Evolutionary conservation across 2,888 invertebrate genomes (phyloP), one percentile per base, ranked within the genome.

Genomic region (Limnephilus rhombicus): DNA sequence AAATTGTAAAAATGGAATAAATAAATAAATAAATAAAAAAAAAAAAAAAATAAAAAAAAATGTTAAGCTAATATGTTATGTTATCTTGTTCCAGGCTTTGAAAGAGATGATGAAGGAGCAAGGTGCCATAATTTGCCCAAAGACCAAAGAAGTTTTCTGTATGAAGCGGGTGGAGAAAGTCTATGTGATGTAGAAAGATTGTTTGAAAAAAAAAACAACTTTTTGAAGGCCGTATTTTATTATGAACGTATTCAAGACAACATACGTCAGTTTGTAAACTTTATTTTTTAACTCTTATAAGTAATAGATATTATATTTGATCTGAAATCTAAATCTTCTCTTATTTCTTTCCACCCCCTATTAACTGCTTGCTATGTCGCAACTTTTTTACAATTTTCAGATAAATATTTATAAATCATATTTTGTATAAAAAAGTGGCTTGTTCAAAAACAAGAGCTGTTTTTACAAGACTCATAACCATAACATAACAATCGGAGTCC

Each of bases 111-210:
- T 99, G 94, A 98, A 98, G 95, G 99, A 99, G 94, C 98, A 98
- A 94, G 99, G 99, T 85, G 98, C 98, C 94, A 97, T 99, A 93
- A 97, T 98, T 93, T 99, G 99, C 95, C 99, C 99, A 53, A 97
- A 99, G 95, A 99, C 99, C 92, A 99, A 98, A 95, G 98, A 99
- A 95, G 97, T 98, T 94, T 99, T 98, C 96, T 97, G 98, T 93
- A 97, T 98, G 95, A 98, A 98, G 94, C 99, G 99, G 95, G 98
- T 98, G 87, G 99, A 99, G 95, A 99, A 99, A 96, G 99, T 99
- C 88, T 99, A 98, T 95, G 99, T 99, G 91, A 99, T 99, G 99
- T 99, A 90, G 83, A 41, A 31, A 37, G 34, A 81, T 34, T 53
- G 29, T 87, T 87, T 87, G 49, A 31, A 53, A 68, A 45, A 45